Conservation (phyloP, 2,797 vertebrate species). For the Silurus lanzhouensis region DNA sequence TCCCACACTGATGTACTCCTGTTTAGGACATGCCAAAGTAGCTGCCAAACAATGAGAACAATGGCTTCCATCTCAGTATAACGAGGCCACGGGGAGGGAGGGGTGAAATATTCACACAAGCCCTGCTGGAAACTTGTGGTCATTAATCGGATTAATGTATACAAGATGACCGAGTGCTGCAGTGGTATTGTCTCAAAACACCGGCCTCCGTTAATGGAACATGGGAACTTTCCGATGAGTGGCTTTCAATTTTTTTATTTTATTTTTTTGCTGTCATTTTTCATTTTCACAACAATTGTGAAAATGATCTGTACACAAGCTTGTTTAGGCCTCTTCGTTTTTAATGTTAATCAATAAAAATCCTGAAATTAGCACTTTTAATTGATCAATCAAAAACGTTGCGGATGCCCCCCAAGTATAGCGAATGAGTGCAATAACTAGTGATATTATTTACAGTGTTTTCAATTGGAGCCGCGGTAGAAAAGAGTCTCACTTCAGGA, state of each 20-base stretch:
- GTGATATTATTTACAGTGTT: too few relatives aligned
- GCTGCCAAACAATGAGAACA: conserved; percentile 46
- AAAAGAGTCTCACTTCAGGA: not conserved
- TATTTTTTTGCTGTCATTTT: not conserved
- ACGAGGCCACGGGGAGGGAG: conserved; percentile 55
- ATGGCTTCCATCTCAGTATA: conserved; percentile 40
- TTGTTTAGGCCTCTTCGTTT: not conserved
- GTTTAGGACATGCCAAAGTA: conserved; percentile 35
- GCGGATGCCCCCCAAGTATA: too few relatives aligned
- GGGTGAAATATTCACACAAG: conserved; percentile 67
- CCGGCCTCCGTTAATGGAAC: conserved; percentile 9
- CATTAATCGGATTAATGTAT: conserved; percentile 78
- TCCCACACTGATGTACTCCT: not conserved
- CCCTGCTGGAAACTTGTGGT: conserved; percentile 67
- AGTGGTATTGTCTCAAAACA: conserved; percentile 36
- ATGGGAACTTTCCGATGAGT: not conserved
- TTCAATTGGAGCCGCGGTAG: not conserved
- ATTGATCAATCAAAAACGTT: not conserved
- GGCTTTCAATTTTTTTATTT: not conserved
- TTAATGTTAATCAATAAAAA: not conserved
- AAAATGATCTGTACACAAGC: not conserved
- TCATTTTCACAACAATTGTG: too few relatives aligned
- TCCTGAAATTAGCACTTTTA: not conserved
- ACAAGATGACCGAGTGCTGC: conserved; percentile 51
- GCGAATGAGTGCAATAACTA: too few relatives aligned